Percentiles rank a stretch among this genome's conserved stretches.
Conservation (phyloP, 2,797 vertebrate genomes). For the Hylomyscus alleni region DNA sequence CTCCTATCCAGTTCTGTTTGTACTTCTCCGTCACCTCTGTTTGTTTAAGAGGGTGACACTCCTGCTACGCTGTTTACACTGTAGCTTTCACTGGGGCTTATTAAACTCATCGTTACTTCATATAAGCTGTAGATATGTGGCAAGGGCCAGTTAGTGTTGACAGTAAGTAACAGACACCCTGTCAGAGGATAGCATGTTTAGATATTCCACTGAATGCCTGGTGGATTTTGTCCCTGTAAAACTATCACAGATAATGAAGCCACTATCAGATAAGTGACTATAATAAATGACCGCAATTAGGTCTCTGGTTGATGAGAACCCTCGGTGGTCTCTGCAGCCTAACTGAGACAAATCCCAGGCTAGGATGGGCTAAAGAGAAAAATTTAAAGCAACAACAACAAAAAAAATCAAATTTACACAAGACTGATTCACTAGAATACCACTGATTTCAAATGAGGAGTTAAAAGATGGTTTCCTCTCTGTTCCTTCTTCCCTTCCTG, state of each 20-base stretch:
- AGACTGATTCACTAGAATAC: not conserved
- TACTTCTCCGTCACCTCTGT: constrained; percentile 90
- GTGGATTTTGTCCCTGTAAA: constrained; percentile 92
- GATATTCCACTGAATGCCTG: constrained; percentile 88
- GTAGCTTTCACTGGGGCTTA: constrained; percentile 92
- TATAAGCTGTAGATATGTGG: constrained; percentile 90
- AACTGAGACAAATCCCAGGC: constrained; percentile 89
- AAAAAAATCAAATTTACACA: constrained; percentile 76
- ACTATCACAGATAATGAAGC: constrained; percentile 92
- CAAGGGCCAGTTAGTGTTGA: constrained; percentile 91
- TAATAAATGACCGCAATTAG: constrained; percentile 93
- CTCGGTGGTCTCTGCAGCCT: constrained; percentile 92
- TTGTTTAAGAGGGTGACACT: constrained; percentile 95
- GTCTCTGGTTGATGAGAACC: constrained; percentile 90
- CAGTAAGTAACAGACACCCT: constrained; percentile 91
- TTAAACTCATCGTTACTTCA: constrained; percentile 94
- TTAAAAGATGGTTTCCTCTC: not conserved
- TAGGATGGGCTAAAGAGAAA: constrained; percentile 71
- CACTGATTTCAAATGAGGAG: constrained; percentile 22
- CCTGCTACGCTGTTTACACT: constrained; percentile 95
- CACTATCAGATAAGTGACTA: constrained; percentile 94
- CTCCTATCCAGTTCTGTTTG: constrained; percentile 84
- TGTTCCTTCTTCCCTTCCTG: not conserved
- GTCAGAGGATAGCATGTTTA: constrained; percentile 91
- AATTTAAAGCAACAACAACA: constrained; percentile 69